phyloP scores from a whole-genome alignment of 1,140 invertebrate genomes.

The Notospermus geniculatus region DNA sequence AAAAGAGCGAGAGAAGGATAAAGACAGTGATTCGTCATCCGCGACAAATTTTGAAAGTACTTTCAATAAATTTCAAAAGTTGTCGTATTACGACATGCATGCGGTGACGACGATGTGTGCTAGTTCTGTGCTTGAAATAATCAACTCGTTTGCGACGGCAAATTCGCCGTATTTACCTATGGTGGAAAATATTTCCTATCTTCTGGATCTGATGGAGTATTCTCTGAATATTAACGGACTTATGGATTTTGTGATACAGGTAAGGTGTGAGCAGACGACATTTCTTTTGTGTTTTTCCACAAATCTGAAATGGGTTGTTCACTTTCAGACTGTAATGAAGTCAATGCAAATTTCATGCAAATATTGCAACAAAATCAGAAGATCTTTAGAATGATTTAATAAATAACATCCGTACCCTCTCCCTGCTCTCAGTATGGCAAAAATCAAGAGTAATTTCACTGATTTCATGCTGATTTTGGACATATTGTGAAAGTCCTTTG shows the following conservation, averaged over 20 bases:
- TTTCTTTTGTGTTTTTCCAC: too few relatives aligned
- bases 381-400: too few relatives aligned
- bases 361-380: too few relatives aligned
- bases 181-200: conserved; percentile 90
- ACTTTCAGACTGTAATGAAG: too few relatives aligned
- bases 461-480: too few relatives aligned
- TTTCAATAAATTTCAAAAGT: conserved; percentile 69
- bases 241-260: conserved; percentile 86
- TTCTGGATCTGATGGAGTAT: conserved; percentile 95
- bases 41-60: conserved; percentile 40
- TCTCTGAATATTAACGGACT: conserved; percentile 91
- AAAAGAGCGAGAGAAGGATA: conserved; percentile 40
- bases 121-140: conserved; percentile 83
- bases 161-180: conserved; percentile 88
- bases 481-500: too few relatives aligned
- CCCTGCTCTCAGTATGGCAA: too few relatives aligned
- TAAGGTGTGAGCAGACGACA: too few relatives aligned
- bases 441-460: too few relatives aligned
- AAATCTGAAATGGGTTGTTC: too few relatives aligned
- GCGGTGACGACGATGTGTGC: conserved; percentile 83
- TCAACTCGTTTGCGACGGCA: conserved; percentile 50
- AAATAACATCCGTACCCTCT: too few relatives aligned
- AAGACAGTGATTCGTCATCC: conserved; percentile 25
- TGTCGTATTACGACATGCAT: conserved; percentile 96
- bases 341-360: too few relatives aligned